Conservation (phyloP, 2,113 vertebrate genomes). For the Cottus gobio region DNA sequence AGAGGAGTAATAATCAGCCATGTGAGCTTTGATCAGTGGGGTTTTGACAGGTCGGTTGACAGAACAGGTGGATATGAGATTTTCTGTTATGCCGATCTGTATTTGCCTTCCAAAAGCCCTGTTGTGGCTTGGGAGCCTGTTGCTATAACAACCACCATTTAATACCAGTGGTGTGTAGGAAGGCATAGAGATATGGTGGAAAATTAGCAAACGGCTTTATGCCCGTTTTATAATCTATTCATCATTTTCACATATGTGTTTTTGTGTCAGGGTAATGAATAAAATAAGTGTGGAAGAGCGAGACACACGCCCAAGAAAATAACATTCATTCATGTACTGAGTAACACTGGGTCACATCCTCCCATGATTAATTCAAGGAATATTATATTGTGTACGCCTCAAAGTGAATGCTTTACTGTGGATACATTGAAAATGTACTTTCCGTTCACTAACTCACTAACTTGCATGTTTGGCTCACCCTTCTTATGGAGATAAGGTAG, state of each 20-base stretch:
- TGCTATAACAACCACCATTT: constrained; percentile 85
- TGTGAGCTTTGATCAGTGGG: constrained; percentile 4
- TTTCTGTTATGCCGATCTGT: constrained; percentile 77
- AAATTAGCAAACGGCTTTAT: constrained; percentile 79
- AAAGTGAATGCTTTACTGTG: constrained; percentile 57
- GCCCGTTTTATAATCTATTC: constrained; percentile 71
- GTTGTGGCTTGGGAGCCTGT: constrained; percentile 84
- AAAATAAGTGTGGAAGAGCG: constrained; percentile 21
- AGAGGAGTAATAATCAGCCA: neutral
- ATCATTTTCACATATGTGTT: constrained; percentile 48
- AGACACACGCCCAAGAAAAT: constrained; percentile 19
- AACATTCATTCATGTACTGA: constrained; percentile 51
- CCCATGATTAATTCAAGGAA: constrained; percentile 60
- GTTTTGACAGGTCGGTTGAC: constrained; percentile 51
- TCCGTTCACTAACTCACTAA: constrained; percentile 5
- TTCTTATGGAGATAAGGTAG: constrained; percentile 3
- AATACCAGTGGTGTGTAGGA: constrained; percentile 84
- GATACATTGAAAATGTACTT: constrained; percentile 9
- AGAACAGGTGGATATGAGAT: constrained; percentile 55
- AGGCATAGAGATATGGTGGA: constrained; percentile 77
- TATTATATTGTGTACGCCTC: constrained; percentile 33
- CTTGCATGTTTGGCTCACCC: neutral
- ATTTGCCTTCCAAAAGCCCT: constrained; percentile 83
- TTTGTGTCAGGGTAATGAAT: constrained; percentile 51
- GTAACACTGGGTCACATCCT: constrained; percentile 36